Base-by-base conservation (phyloP, 1,140 invertebrate genomes). In the Colletes latitarsis region DNA sequence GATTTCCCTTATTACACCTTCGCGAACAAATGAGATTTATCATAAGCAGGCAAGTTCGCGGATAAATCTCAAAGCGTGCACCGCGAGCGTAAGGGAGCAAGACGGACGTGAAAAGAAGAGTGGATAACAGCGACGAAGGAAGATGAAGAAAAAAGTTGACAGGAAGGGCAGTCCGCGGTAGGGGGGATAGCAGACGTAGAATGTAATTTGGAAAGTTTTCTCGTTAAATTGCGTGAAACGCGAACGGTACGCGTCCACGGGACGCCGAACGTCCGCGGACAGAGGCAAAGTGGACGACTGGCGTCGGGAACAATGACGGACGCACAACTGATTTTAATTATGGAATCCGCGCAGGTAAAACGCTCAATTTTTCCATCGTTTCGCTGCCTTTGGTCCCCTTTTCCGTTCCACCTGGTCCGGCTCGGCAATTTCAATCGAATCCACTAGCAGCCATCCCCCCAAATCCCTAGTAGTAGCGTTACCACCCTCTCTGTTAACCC, bases 151-250 rank as follows among this genome's bases (percentile, higher is more conserved):
- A 69, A 68, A 53, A 72, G 30, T 64, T 1, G 39, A 14, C n/a
- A 10, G 15, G 19, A 19, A 15, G 12, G 15, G 49, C 4, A 9
- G 67, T 39, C 2, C 14, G 30, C 30, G 30, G 30, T 43, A 8
- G 30, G n/a, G 17, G 5, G 30, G 53, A 30, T 30, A 72, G 19
- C 41, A 63, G 57, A 43, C 79, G 63, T 73, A 70, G 86, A 87
- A 88, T 84, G 90, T 90, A 91, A 92, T 92, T 92, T 90, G 87
- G 91, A 92, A 92, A 92, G 90, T 92, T 92, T 91, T 91, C 91
- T 91, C 88, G 89, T 92, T 90, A 91, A 90, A 91, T 91, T 87
- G 87, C 84, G 88, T 87, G 79, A 91, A 90, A 89, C 78, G 88
- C 78, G 74, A 72, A 82, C 70, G 79, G 74, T 70, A 71, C 76